A percentile compares a stretch with the other conserved stretches of the same genome.
These are phyloP conservation scores for Pseudotriccus pelzelni DNA, from an alignment of 2,797 vertebrate genomes.

Conservation along the genomic window DNA sequence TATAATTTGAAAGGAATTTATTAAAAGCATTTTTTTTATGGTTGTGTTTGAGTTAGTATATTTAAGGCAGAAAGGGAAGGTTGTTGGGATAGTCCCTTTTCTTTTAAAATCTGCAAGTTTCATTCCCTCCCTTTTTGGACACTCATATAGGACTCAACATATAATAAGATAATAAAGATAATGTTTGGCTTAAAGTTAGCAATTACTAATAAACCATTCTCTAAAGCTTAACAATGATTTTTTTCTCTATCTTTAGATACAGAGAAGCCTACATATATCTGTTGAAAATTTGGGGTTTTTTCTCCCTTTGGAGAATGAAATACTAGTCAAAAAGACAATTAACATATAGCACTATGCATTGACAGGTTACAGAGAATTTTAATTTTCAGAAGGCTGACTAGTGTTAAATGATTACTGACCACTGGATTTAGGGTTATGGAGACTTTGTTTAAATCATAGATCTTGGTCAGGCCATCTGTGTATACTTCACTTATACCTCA, in stretches of 20 bases:
- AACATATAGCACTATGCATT: rapidly evolving
- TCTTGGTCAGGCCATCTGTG: not conserved
- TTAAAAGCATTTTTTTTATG: not conserved
- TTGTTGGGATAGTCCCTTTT: not conserved
- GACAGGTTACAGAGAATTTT: not conserved
- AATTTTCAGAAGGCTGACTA: not conserved
- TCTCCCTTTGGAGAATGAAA: not conserved
- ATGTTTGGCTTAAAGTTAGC: not conserved
- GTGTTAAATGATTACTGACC: not conserved
- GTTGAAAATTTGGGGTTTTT: not conserved
- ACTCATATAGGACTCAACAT: not conserved
- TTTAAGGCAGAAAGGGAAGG: not conserved
- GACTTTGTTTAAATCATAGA: not conserved
- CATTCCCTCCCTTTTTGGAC: not conserved
- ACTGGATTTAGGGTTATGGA: not conserved
- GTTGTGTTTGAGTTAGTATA: not conserved
- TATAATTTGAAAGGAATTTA: not conserved
- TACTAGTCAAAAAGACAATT: not conserved
- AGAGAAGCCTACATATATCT: not conserved
- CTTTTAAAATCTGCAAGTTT: not conserved
- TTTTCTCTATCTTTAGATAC: not conserved
- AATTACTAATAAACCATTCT: not conserved
- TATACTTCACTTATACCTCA: not conserved
- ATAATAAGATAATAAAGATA: not conserved
- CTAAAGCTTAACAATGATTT: not conserved